A percentile compares a stretch with the other conserved stretches of the same genome.
Evolutionary conservation across 2,797 vertebrate genomes (phyloP).

Genomic region (Gallinago nigripennis): DNA sequence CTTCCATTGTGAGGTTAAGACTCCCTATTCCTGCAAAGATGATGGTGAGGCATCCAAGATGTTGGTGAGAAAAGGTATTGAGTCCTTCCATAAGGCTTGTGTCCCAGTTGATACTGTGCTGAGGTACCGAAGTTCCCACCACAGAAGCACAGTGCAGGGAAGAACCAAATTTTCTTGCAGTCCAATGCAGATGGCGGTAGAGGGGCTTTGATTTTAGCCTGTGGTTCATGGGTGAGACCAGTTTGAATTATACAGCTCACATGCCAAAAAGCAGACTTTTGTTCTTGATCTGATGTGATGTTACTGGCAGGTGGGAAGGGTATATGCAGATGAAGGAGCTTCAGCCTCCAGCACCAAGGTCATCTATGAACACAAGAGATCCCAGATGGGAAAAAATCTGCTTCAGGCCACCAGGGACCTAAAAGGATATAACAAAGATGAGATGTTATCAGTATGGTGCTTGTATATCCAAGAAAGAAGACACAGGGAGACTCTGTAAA

Average conservation of each 20-base stretch:
- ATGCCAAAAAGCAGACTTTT: background rate
- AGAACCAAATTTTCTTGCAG: background rate
- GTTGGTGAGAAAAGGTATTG: rapidly evolving
- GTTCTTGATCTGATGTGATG: background rate
- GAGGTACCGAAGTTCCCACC: background rate
- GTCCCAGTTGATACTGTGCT: background rate
- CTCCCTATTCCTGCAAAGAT: background rate
- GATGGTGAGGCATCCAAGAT: background rate
- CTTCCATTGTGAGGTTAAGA: background rate
- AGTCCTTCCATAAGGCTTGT: background rate
- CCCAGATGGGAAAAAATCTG: background rate
- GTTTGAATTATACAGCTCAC: rapidly evolving
- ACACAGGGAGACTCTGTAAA: background rate
- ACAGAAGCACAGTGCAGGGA: background rate
- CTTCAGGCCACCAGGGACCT: background rate
- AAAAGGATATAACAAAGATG: background rate
- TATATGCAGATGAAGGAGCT: background rate
- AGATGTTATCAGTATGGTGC: background rate
- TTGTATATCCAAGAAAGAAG: background rate
- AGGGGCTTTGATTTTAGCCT: background rate
- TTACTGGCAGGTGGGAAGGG: background rate
- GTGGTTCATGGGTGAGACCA: background rate
- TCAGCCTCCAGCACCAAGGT: background rate
- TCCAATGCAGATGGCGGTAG: background rate
- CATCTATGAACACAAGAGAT: background rate